Percentiles rank a stretch among this genome's conserved stretches.
Conservation (phyloP, 2,888 invertebrate species). For the Andrena bicolor region DNA sequence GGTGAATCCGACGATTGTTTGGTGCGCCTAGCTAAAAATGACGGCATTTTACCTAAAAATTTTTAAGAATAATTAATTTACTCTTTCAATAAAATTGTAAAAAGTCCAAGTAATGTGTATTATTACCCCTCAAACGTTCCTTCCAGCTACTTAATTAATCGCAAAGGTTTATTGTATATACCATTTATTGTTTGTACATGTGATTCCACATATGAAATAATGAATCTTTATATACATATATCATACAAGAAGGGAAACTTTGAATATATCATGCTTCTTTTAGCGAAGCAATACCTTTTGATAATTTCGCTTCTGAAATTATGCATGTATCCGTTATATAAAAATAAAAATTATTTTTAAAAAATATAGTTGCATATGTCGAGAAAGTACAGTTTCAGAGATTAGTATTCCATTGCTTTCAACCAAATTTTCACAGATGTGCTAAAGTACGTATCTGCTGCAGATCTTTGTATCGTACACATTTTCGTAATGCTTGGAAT, state of each 20-base stretch:
- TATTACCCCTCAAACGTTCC: background rate
- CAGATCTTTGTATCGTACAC: constrained; percentile 36
- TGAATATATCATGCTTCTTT: constrained; percentile 16
- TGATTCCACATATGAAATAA: constrained; percentile 61
- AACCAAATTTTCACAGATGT: constrained; percentile 28
- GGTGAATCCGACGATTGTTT: constrained; percentile 99
- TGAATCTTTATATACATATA: constrained; percentile 64
- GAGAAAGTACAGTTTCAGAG: constrained; percentile 39
- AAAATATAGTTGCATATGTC: constrained; percentile 43
- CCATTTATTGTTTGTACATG: constrained; percentile 65
- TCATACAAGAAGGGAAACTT: constrained; percentile 52
- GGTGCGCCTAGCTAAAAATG: constrained; percentile 96
- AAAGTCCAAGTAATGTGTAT: constrained; percentile 23
- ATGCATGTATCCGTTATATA: constrained; percentile 57
- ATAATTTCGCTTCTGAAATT: constrained; percentile 42
- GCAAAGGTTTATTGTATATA: background rate
- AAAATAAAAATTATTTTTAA: constrained; percentile 66
- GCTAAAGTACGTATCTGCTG: constrained; percentile 39
- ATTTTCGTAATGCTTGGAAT: constrained; percentile 28
- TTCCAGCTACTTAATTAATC: constrained; percentile 13
- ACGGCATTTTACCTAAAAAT: constrained; percentile 95
- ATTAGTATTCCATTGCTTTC: constrained; percentile 37
- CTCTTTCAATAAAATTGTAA: constrained; percentile 67
- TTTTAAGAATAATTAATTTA: constrained; percentile 75
- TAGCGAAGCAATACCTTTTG: constrained; percentile 1